Evolutionary conservation across 2,113 vertebrate species (phyloP).

Genomic region (Eretmodus cyanostictus): DNA sequence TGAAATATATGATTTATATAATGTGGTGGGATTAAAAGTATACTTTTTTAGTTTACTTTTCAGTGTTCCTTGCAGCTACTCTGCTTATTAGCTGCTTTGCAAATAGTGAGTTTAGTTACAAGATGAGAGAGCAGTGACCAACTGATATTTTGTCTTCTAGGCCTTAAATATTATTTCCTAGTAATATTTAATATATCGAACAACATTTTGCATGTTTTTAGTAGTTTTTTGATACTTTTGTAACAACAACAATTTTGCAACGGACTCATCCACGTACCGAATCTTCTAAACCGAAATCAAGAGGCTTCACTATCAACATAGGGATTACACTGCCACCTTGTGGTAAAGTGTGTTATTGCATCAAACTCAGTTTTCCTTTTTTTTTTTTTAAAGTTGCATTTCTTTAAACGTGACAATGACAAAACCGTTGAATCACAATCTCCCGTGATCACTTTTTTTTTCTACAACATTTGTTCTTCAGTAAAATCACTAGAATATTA

Average conservation of each 20-base stretch:
- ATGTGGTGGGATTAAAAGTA: not conserved
- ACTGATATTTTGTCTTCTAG: not conserved
- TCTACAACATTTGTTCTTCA: not conserved
- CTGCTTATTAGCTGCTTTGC: not conserved
- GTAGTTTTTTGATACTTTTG: not conserved
- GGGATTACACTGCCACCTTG: not conserved
- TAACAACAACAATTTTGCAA: not conserved
- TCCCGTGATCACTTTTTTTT: not conserved
- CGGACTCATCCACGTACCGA: not conserved
- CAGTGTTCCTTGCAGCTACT: accelerated
- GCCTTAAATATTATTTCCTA: not conserved
- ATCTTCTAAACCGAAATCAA: too few species aligned
- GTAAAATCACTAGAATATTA: not conserved
- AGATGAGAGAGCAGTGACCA: not conserved
- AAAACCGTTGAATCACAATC: not conserved
- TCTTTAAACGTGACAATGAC: not conserved
- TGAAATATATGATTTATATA: not conserved
- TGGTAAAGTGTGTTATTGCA: not conserved
- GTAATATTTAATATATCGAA: not conserved
- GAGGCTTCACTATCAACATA: not conserved
- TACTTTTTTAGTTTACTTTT: not conserved
- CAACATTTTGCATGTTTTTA: not conserved
- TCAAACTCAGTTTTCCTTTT: accelerated
- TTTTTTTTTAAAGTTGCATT: accelerated
- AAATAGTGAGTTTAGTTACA: not conserved